Conservation (phyloP, 2,113 vertebrate species). For the Nanorana parkeri region DNA sequence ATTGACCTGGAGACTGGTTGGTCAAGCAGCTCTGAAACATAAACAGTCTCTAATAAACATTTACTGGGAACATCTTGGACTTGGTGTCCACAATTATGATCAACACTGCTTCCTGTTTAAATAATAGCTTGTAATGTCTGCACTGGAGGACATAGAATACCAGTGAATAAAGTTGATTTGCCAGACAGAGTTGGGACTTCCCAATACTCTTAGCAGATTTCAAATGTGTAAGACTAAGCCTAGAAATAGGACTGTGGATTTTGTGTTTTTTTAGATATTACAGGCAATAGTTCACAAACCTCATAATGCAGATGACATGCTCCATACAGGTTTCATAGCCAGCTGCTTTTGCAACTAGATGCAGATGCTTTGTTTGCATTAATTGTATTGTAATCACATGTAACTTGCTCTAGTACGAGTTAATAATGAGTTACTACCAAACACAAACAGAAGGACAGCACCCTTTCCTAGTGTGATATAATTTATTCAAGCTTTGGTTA, state of each 20-base stretch:
- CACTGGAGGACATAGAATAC: too few species aligned
- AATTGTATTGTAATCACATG: too few species aligned
- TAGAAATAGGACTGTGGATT: conserved; percentile 2
- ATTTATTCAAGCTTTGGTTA: too few species aligned
- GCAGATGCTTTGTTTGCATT: too few species aligned
- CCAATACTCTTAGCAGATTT: neutral
- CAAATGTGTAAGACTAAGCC: neutral
- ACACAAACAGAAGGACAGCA: too few species aligned
- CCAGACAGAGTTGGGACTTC: neutral
- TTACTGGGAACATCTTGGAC: too few species aligned
- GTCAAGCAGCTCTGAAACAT: neutral
- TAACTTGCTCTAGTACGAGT: too few species aligned
- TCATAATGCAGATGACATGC: neutral
- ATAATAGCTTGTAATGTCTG: conserved; percentile 5
- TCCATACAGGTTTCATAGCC: too few species aligned
- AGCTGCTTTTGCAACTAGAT: neutral
- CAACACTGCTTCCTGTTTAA: neutral
- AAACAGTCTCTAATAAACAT: neutral
- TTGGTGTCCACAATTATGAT: neutral
- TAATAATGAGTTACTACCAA: too few species aligned
- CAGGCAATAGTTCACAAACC: conserved; percentile 8
- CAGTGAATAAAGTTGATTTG: neutral
- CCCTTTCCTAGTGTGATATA: too few species aligned
- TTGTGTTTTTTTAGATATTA: conserved; percentile 8
- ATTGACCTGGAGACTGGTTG: too few species aligned